A percentile compares a stretch with the other conserved stretches of the same genome.
phyloP scores from a whole-genome alignment of 2,888 invertebrate genomes.

The Stramonita haemastoma region DNA sequence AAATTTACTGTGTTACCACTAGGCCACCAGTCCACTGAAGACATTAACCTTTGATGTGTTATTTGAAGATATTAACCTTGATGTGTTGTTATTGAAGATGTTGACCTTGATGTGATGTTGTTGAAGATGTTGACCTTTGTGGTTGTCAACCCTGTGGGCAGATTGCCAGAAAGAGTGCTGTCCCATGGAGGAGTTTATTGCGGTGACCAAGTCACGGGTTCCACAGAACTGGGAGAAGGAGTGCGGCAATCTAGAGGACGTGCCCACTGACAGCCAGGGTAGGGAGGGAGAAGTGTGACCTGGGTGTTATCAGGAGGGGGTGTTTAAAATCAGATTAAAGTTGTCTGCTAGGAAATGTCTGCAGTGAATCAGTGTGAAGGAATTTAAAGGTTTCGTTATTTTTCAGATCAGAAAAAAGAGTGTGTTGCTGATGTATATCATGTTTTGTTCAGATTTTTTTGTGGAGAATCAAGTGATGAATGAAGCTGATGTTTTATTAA shows the following conservation, averaged over 20 bases:
- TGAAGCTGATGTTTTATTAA: no score
- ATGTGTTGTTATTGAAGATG: background rate
- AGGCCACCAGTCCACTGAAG: background rate
- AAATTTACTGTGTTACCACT: background rate
- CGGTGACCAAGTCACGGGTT: conserved; percentile 59
- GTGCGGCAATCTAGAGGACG: conserved; percentile 49
- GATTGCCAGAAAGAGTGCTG: conserved; percentile 49
- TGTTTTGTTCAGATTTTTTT: no score
- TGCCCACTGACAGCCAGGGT: background rate
- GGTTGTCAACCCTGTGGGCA: background rate
- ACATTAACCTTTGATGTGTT: background rate
- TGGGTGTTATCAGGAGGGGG: no score
- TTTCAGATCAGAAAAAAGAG: no score
- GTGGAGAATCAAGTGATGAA: no score
- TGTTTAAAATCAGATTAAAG: no score
- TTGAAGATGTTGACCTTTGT: background rate
- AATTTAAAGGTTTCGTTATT: no score
- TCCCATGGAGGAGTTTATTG: conserved; percentile 58
- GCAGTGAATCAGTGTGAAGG: no score
- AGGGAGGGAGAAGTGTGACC: no score
- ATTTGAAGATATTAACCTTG: no score
- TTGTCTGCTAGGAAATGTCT: no score
- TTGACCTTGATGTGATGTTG: background rate
- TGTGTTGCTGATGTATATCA: no score
- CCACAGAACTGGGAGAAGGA: conserved; percentile 65